phyloP scores from a whole-genome alignment of 2,113 vertebrate genomes.

The Synchiropus splendidus region DNA sequence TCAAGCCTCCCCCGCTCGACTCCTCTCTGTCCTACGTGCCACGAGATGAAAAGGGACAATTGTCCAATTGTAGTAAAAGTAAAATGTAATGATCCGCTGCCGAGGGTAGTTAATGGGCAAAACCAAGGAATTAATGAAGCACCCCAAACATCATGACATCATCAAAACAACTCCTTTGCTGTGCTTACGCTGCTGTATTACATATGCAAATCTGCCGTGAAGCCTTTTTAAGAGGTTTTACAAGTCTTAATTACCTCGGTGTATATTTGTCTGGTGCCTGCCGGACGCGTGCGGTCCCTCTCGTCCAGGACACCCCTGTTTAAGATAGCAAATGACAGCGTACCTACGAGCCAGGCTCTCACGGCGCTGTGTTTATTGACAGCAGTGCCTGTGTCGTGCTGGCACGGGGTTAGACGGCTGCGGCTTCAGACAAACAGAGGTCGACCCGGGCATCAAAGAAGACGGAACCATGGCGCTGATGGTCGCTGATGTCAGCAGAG shows the following conservation, averaged over 20 bases:
- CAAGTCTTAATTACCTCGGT: constrained; percentile 51
- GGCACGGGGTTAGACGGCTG: not conserved
- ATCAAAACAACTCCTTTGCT: not conserved
- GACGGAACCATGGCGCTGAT: constrained; percentile 52
- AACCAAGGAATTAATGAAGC: no score
- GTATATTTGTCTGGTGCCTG: constrained; percentile 60
- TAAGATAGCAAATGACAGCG: not conserved
- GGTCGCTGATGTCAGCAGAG: constrained; percentile 63
- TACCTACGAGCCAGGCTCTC: no score
- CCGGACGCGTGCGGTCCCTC: constrained; percentile 53
- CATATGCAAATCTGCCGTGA: constrained; percentile 13
- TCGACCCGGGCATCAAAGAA: constrained; percentile 58
- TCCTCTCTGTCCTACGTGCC: no score
- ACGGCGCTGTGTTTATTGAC: not conserved
- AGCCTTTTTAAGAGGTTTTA: constrained; percentile 32
- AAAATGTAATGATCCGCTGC: no score
- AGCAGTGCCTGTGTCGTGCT: not conserved
- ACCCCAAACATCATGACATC: not conserved
- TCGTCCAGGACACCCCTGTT: constrained; percentile 32
- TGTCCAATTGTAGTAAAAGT: no score
- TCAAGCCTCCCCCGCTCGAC: constrained; percentile 8
- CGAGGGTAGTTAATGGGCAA: no score
- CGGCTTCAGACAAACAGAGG: no score
- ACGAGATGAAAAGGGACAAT: no score
- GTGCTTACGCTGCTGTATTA: not conserved